Conservation (phyloP, 1,140 invertebrate species). For the Polyergus mexicanus region DNA sequence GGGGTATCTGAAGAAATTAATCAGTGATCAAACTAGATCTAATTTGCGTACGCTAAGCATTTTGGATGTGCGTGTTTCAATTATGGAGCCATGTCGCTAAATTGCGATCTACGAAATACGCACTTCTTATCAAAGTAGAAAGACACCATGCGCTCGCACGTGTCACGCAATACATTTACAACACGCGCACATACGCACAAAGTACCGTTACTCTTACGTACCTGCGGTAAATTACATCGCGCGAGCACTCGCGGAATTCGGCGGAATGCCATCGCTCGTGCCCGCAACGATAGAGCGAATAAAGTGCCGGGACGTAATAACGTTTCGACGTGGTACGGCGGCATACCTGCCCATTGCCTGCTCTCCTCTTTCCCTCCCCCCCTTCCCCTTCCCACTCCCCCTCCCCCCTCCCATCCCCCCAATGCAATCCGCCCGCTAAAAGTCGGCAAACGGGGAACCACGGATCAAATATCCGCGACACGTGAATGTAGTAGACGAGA, state of each 20-base stretch:
- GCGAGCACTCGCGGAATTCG: constrained; percentile 48
- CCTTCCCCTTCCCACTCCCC: too few relatives aligned
- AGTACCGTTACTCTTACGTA: constrained; percentile 35
- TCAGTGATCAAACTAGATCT: constrained; percentile 1
- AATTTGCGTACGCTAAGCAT: constrained; percentile 30
- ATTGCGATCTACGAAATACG: constrained; percentile 39
- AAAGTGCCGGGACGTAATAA: constrained; percentile 60
- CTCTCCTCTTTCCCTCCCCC: neutral
- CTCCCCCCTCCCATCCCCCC: neutral
- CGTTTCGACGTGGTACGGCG: constrained; percentile 7
- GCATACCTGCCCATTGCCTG: constrained; percentile 8
- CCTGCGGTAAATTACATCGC: constrained; percentile 33
- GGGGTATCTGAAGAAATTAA: constrained; percentile 7
- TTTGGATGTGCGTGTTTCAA: constrained; percentile 11
- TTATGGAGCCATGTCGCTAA: constrained; percentile 24
- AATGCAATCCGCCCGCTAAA: constrained; percentile 29
- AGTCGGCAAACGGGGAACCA: constrained; percentile 28
- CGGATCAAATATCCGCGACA: constrained; percentile 26
- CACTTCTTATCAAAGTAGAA: constrained; percentile 51
- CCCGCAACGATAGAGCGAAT: constrained; percentile 42
- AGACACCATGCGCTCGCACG: neutral
- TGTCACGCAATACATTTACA: neutral
- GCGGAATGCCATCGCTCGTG: constrained; percentile 7
- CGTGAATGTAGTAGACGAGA: neutral
- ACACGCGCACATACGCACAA: neutral